Base-by-base conservation (phyloP, 2,797 vertebrate genomes). In the Rallus crepitans region DNA sequence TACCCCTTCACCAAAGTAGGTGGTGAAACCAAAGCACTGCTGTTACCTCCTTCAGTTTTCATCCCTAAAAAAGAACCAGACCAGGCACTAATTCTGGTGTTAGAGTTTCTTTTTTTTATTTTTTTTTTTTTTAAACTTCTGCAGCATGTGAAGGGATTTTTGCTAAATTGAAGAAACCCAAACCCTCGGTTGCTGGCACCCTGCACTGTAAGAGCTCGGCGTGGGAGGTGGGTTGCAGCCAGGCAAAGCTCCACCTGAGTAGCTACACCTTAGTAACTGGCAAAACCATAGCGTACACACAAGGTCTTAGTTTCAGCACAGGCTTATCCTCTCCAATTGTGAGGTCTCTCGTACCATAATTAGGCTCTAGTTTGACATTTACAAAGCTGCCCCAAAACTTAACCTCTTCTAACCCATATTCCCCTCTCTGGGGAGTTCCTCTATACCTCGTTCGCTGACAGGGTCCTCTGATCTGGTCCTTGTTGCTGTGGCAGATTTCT, bases 1-100 rank as follows among this genome's bases (percentile, higher is more conserved):
- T 63, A 66, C n/a, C 13, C 7, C 25, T 75, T 79, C 55, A 52
- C 9, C 19, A n/a, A 31, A 0, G 0, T 20, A 72, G 76, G 35
- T 37, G n/a, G 61, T 79, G 28, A 78, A 87, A 78, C 17, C 23
- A 61, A 82, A 82, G 47, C 13, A n/a, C 40, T 28, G 20, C 23
- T 40, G 7, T 81, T 37, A 65, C 42, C 12, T 55, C 47, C 82
- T 82, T 76, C 37, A 82, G 59, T 40, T 87, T 76, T 91, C 56
- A 48, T 79, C 52, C 27, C 24, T 76, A 39, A 27, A 35, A 45
- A 59, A 89, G 42, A 24, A 48, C 37, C 15, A 24, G 15, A 75
- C 69, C 9, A 53, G 21, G 69, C 27, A 42, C 27, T 18, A 50
- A 28, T 63, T 90, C 55, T 82, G 50, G n/a, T 28, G 24, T 42